Conservation (phyloP, 2,797 vertebrate genomes). For the Argya squamiceps region DNA sequence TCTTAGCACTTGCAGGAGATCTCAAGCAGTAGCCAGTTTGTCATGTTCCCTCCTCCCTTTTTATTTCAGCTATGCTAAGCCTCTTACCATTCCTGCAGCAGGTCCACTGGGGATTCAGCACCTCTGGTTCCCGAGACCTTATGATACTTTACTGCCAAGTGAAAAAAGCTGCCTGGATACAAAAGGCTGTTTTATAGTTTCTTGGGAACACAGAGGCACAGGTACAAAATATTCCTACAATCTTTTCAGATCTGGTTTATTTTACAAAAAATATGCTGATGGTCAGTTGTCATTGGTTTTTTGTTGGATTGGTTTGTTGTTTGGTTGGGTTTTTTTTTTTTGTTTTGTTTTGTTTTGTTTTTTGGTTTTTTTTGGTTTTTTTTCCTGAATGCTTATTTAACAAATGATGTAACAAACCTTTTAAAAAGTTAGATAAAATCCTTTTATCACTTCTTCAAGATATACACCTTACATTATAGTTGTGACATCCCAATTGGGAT, state of each 20-base stretch:
- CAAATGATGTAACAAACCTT: neutral
- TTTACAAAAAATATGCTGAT: neutral
- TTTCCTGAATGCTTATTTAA: neutral
- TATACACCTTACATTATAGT: neutral
- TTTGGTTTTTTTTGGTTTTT: neutral
- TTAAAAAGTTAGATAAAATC: neutral
- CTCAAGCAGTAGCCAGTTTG: neutral
- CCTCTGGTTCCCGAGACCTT: neutral
- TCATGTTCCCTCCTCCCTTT: neutral
- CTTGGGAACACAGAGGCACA: neutral
- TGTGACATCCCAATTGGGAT: neutral
- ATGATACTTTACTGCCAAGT: neutral
- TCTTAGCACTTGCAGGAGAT: neutral
- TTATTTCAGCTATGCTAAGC: neutral
- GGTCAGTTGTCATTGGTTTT: neutral
- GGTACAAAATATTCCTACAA: neutral
- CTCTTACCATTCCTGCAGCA: neutral
- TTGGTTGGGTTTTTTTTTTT: neutral
- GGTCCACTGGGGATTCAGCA: neutral
- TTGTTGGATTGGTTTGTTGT: neutral
- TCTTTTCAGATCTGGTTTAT: neutral
- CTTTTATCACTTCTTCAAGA: conserved; percentile 7
- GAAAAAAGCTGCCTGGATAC: neutral
- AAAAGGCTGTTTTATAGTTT: neutral
- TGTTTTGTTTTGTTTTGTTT: neutral